phyloP scores from a whole-genome alignment of 2,797 vertebrate genomes.

The Phaenicophaeus curvirostris region DNA sequence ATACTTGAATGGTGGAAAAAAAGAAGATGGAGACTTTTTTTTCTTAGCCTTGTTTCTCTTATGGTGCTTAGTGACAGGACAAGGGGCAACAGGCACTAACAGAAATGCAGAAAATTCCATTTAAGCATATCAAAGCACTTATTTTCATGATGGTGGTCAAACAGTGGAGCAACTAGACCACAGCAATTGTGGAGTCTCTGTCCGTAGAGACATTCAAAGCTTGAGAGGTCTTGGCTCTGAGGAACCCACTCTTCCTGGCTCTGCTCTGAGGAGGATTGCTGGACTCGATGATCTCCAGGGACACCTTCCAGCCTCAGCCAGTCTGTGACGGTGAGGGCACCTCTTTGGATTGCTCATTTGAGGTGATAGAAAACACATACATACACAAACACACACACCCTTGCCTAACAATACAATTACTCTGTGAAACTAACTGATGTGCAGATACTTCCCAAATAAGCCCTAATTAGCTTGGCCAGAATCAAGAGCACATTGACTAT shows the following conservation, averaged over 20 bases:
- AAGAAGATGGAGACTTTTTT: not conserved
- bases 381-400: too few species aligned
- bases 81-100: not conserved
- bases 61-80: not conserved
- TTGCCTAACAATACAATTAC: not conserved
- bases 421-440: not conserved
- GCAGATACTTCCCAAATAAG: not conserved
- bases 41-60: not conserved
- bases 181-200: not conserved
- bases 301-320: not conserved
- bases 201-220: not conserved
- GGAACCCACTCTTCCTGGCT: not conserved
- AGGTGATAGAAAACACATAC: not conserved
- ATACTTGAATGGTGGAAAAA: not conserved
- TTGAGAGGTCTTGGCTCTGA: too few species aligned
- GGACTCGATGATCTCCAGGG: not conserved
- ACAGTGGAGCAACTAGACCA: not conserved
- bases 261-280: not conserved
- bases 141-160: not conserved
- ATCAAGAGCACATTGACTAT: fast-evolving
- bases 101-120: not conserved
- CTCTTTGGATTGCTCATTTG: not conserved
- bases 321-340: too few species aligned
- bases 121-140: not conserved
- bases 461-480: not conserved